Conservation (phyloP, 2,113 vertebrate genomes). For the Thomomys bottae region DNA sequence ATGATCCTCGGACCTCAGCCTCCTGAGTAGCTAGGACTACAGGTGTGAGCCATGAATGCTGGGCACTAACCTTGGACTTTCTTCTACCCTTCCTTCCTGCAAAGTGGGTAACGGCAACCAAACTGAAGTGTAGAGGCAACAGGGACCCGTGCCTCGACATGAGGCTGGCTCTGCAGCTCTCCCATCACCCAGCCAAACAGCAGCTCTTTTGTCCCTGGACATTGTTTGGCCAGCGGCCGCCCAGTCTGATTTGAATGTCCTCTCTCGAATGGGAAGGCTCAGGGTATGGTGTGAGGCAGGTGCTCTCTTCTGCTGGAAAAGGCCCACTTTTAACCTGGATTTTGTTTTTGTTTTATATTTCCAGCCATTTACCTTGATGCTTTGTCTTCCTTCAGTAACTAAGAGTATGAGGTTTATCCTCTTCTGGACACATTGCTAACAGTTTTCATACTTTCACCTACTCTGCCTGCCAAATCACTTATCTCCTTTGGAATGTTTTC, state of each 20-base stretch:
- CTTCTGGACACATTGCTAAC: not conserved
- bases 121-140: not conserved
- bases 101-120: no score
- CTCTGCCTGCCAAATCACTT: not conserved
- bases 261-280: not conserved
- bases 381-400: not conserved
- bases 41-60: no score
- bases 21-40: no score
- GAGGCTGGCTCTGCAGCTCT: no score
- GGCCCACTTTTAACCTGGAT: not conserved
- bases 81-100: not conserved
- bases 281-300: no score
- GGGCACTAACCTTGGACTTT: not conserved
- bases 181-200: not conserved
- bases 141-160: no score
- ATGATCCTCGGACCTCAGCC: no score
- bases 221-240: no score
- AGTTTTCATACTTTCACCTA: not conserved
- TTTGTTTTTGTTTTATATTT: not conserved
- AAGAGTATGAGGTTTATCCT: not conserved
- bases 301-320: no score
- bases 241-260: not conserved
- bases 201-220: not conserved
- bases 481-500: not conserved
- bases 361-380: not conserved